Evolutionary conservation across 2,113 vertebrate genomes (phyloP).

Genomic region (Xiphophorus hellerii): DNA sequence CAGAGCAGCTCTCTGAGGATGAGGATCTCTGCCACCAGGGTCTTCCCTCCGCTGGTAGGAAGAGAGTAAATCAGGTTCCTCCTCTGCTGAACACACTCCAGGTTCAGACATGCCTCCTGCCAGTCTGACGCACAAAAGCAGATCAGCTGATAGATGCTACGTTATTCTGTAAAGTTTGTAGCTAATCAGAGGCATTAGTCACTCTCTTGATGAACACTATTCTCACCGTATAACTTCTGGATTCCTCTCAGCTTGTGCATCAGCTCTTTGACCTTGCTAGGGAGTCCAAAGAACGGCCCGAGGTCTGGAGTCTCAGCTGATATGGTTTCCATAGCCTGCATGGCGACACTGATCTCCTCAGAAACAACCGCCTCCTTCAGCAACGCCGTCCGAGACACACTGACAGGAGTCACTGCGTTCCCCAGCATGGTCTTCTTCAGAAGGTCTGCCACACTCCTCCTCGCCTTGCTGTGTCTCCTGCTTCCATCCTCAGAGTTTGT

Average conservation of each 20-base stretch:
- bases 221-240: constrained; percentile 90
- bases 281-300: constrained; percentile 96
- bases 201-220: too few relatives aligned
- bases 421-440: constrained; percentile 89
- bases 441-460: constrained; percentile 85
- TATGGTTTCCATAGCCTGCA: constrained; percentile 76
- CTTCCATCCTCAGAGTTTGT: not conserved
- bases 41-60: constrained; percentile 96
- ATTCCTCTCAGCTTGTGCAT: constrained; percentile 87
- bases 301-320: constrained; percentile 81
- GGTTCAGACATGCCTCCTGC: constrained; percentile 92
- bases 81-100: constrained; percentile 87
- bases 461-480: constrained; percentile 35
- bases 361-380: constrained; percentile 85
- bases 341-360: constrained; percentile 87
- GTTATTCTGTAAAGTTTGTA: not conserved
- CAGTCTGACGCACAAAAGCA: constrained; percentile 81
- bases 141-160: not conserved
- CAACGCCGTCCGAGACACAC: constrained; percentile 80
- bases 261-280: constrained; percentile 91
- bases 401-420: constrained; percentile 84
- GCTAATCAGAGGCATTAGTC: too few relatives aligned
- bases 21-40: constrained; percentile 95
- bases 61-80: constrained; percentile 96
- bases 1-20: constrained; percentile 93